Base-by-base conservation (phyloP, 1,140 invertebrate species). In the Kradibia gibbosae region DNA sequence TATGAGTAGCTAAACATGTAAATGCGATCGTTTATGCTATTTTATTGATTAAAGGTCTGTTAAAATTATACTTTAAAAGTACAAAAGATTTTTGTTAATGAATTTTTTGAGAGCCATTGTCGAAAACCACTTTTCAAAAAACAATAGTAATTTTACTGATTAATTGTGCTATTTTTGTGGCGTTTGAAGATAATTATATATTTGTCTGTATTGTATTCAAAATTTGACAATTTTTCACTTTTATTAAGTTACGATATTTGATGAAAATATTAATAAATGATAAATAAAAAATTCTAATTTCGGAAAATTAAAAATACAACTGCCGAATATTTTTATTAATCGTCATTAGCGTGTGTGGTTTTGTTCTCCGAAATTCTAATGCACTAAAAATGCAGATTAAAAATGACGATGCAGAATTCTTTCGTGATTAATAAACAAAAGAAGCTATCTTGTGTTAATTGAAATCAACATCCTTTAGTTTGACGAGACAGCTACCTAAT, bases 21-120 rank as follows among this genome's bases (percentile, higher is more conserved):
- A 74, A 31, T 50, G 71, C 57, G 22, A 48, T 62, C 73, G 25
- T 72, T 62, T 28, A 80, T 57, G 53, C 5, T 55, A 55, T 39
- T 36, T 15, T 78, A 34, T 31, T 36, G 62, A 3, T 62, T 11
- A 60, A 70, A 34, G 45, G 42, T 77, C 22, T 31, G 42, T 50
- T 67, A 25, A 48, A 45, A 48, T 28, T 45, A 10, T 65, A n/a
- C 34, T 65, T 25, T 65, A 31, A 65, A 31, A 15, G 17, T 34
- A 3, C 25, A 48, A n/a, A 71, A 28, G 28, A 70, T 1, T 42
- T 45, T 45, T 65, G n/a, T n/a, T n/a, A n/a, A n/a, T n/a, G n/a
- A 34, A 34, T 65, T 65, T 28, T 22, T 22, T 57, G 22, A 57
- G 11, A 31, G n/a, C n/a, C n/a, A n/a, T n/a, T n/a, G n/a, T n/a